Conservation (phyloP, 2,797 vertebrate species). For the Sebastolobus altivelis region DNA sequence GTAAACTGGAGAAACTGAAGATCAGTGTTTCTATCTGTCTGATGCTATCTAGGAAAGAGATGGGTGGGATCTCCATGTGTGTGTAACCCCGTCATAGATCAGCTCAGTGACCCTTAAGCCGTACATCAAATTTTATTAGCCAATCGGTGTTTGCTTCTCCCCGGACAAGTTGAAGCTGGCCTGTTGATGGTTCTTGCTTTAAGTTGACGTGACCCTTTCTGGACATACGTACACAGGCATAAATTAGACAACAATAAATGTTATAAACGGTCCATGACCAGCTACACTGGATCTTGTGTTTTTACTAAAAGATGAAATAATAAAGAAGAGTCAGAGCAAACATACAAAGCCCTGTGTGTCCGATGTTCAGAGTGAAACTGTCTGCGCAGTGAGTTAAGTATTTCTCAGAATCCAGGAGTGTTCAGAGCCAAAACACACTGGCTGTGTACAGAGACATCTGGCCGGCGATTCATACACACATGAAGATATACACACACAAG, state of each 20-base stretch:
- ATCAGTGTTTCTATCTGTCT: slow-evolving; percentile 28
- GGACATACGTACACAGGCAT: slow-evolving; percentile 17
- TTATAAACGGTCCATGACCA: neutral
- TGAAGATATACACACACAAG: slow-evolving; percentile 13
- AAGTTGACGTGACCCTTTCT: neutral
- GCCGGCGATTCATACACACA: slow-evolving; percentile 22
- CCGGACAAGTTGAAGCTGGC: slow-evolving; percentile 40
- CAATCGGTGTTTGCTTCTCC: slow-evolving; percentile 37
- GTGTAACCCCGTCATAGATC: slow-evolving; percentile 28
- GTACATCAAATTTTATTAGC: slow-evolving; percentile 56
- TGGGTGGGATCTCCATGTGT: neutral
- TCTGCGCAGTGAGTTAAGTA: slow-evolving; percentile 22
- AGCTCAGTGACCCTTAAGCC: slow-evolving; percentile 25
- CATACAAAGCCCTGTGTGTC: slow-evolving; percentile 23
- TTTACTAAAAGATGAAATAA: slow-evolving; percentile 31
- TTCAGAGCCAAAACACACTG: slow-evolving; percentile 58
- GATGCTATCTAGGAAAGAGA: slow-evolving; percentile 38
- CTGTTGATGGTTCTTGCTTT: neutral
- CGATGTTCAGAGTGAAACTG: slow-evolving; percentile 2
- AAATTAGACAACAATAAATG: neutral
- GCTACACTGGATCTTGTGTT: neutral
- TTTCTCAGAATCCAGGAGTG: slow-evolving; percentile 46
- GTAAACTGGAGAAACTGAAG: slow-evolving; percentile 8
- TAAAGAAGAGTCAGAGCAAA: slow-evolving; percentile 36
- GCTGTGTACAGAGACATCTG: slow-evolving; percentile 45